Evolutionary conservation across 2,888 invertebrate species (phyloP), one percentile per base, ranked within the genome.

Genomic region (Pachliopta kotzebuea): DNA sequence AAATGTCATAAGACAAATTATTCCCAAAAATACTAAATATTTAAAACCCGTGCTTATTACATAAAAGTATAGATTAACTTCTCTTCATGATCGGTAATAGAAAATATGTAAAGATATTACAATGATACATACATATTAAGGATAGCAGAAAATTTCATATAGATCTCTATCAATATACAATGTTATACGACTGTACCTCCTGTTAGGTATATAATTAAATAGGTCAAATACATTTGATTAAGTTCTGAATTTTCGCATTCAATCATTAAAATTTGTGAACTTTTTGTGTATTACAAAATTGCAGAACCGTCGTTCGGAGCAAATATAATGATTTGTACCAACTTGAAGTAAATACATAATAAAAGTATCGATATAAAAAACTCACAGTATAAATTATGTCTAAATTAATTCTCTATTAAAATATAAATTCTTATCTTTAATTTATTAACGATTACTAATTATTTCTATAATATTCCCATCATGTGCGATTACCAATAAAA

Each of bases 191-290:
- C 1, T n/a, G n/a, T n/a, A 45, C 45, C 45, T 45, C n/a, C n/a
- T 9, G 6, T n/a, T n/a, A 45, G n/a, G 18, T 14, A 37, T 57
- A 26, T 26, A 42, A 45, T 26, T 63, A 60, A 62, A 56, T 21
- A n/a, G 60, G 62, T 62, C 42, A 57, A 62, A 50, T 53, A 59
- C 60, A 45, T 59, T 62, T 58, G 31, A 81, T 77, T 79, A 85
- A 83, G 83, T 82, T n/a, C 79, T 73, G 78, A 69, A 79, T 83
- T 84, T 84, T 83, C 78, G 80, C 79, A 81, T 77, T 76, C 69
- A 66, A 69, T 77, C 76, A 81, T 84, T 85, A 83, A 83, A 86
- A 85, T 78, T 85, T 84, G 60, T 20, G 26, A 64, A 64, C 55
- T 65, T 61, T 58, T 62, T 55, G 45, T 56, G 42, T 74, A 70